These are phyloP conservation scores for Pseudorhiza aurosa DNA, from an alignment of 30 jellyfish, hydroid and myxozoan genomes.

Conservation along the genomic window DNA sequence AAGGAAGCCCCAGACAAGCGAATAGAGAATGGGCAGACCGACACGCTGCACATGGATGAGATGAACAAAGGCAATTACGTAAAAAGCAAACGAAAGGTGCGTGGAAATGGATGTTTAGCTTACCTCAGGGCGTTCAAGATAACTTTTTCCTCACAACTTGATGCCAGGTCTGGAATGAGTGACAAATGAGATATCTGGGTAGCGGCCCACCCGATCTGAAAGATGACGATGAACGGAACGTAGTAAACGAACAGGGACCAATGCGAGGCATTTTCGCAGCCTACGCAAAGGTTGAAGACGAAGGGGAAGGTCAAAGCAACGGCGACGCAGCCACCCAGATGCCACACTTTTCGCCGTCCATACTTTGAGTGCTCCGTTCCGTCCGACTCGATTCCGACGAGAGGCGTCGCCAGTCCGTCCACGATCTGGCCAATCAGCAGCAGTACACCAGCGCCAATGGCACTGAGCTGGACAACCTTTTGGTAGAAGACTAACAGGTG, in stretches of 20 bases:
- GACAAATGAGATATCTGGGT: slow-evolving; percentile 87
- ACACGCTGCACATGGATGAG: too few relatives aligned
- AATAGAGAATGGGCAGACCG: too few relatives aligned
- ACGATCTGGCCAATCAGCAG: slow-evolving; percentile 90
- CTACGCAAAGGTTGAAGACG: slow-evolving; percentile 76
- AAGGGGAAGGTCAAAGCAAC: slow-evolving; percentile 83
- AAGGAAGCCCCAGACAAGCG: too few relatives aligned
- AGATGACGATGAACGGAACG: slow-evolving; percentile 71
- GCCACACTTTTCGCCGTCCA: slow-evolving; percentile 93
- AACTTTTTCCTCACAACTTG: slow-evolving; percentile 66
- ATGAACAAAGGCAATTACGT: too few relatives aligned
- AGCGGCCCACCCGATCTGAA: slow-evolving; percentile 93
- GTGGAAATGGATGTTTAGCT: not conserved
- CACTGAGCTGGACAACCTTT: slow-evolving; percentile 58
- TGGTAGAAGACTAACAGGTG: slow-evolving; percentile 67
- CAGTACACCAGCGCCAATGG: slow-evolving; percentile 63
- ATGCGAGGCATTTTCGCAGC: slow-evolving; percentile 65
- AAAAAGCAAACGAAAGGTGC: too few relatives aligned
- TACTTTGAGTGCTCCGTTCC: slow-evolving; percentile 35
- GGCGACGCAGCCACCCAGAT: slow-evolving; percentile 70
- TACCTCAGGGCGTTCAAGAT: slow-evolving; percentile 84
- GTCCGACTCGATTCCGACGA: slow-evolving; percentile 90
- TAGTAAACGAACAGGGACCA: slow-evolving; percentile 74
- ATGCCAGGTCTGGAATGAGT: slow-evolving; percentile 81
- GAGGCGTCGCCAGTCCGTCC: slow-evolving; percentile 92